These are phyloP conservation scores for Alsophila aescularia DNA, from an alignment of 2,888 invertebrate species.

Conservation along the genomic window DNA sequence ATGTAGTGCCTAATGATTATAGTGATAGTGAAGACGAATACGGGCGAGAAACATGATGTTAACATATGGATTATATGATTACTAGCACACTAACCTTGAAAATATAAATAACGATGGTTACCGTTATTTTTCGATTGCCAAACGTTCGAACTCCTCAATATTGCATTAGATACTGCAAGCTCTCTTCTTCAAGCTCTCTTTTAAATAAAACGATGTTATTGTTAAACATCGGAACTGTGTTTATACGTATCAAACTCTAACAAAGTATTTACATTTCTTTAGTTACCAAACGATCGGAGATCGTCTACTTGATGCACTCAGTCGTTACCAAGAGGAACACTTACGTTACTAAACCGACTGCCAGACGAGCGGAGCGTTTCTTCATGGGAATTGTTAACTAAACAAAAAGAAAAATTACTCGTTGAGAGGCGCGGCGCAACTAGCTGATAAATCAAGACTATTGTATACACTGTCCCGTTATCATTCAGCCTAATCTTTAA, in stretches of 20 bases:
- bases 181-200: too few relatives aligned
- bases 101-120: neutral
- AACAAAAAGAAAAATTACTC: conserved; percentile 4
- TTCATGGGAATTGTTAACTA: conserved; percentile 31
- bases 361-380: conserved; percentile 15
- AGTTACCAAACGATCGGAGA: neutral
- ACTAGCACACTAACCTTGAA: neutral
- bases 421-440: conserved; percentile 14
- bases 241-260: too few relatives aligned
- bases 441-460: conserved; percentile 9
- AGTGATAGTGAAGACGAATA: too few relatives aligned
- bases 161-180: conserved; percentile 14
- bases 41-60: too few relatives aligned
- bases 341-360: conserved; percentile 10
- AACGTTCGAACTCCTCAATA: conserved; percentile 13
- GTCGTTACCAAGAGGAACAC: neutral
- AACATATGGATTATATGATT: too few relatives aligned
- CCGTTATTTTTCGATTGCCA: neutral
- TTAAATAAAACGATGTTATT: too few relatives aligned
- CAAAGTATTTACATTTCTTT: too few relatives aligned
- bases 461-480: conserved; percentile 14
- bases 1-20: too few relatives aligned
- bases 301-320: neutral
- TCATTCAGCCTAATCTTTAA: conserved; percentile 13
- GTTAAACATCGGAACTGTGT: too few relatives aligned